Percentiles rank a stretch among this genome's conserved stretches.
Conservation (phyloP, 2,113 vertebrate genomes). For the Caranx melampygus region DNA sequence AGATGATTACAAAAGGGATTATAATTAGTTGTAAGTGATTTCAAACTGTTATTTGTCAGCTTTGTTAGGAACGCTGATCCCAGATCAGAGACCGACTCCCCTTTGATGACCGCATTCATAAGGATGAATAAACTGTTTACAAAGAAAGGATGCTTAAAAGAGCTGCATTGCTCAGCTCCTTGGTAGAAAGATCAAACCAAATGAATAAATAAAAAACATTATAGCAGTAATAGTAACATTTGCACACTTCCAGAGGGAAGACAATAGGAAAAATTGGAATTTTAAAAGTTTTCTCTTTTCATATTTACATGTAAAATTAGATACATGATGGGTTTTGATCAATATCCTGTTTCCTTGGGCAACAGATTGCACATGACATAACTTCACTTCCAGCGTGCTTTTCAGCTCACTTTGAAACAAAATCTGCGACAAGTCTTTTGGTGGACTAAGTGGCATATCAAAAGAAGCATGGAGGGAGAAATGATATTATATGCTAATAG, state of each 20-base stretch:
- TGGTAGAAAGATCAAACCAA: slow-evolving; percentile 33
- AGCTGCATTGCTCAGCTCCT: slow-evolving; percentile 8
- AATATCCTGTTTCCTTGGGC: slow-evolving; percentile 11
- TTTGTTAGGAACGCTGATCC: slow-evolving; percentile 8
- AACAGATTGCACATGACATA: slow-evolving; percentile 33
- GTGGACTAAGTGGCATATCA: slow-evolving; percentile 54
- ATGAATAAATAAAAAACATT: neutral
- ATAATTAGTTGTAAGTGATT: slow-evolving; percentile 35
- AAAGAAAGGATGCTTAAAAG: neutral
- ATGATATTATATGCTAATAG: slow-evolving; percentile 63
- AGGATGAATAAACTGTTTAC: neutral
- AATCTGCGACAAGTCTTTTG: slow-evolving; percentile 27
- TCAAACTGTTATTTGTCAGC: neutral
- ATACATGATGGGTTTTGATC: slow-evolving; percentile 15
- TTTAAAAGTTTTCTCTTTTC: slow-evolving; percentile 7
- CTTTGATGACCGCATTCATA: slow-evolving; percentile 32
- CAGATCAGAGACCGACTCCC: slow-evolving; percentile 8
- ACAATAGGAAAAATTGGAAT: neutral
- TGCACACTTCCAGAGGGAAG: neutral
- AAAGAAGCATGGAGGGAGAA: slow-evolving; percentile 40
- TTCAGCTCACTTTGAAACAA: slow-evolving; percentile 32
- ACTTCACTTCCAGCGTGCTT: slow-evolving; percentile 10
- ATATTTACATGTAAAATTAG: slow-evolving; percentile 41
- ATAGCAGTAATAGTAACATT: neutral
- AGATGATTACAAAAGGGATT: slow-evolving; percentile 45